Conservation (phyloP, 2,797 vertebrate genomes). For the Myotis vivesi region DNA sequence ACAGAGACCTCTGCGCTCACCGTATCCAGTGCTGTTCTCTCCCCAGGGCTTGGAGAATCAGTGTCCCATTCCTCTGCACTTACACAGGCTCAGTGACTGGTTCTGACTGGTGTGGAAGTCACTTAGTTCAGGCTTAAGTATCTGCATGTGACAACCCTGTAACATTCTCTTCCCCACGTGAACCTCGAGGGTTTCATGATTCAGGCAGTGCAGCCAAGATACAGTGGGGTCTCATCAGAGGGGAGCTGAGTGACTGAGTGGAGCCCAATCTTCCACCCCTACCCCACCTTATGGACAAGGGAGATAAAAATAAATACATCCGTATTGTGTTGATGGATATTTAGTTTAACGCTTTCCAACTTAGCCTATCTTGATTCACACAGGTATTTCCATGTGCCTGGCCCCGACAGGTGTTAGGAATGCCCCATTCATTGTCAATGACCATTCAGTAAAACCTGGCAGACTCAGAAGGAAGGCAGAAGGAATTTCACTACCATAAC, state of each 20-base stretch:
- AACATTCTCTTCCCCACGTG: not conserved
- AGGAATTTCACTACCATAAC: not conserved
- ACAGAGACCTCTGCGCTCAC: not conserved
- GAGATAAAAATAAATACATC: not conserved
- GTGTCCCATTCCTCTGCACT: not conserved
- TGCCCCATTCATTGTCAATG: not conserved
- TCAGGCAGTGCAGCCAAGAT: rapidly evolving
- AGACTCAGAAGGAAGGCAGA: not conserved
- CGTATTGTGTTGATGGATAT: not conserved
- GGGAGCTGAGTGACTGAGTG: no score
- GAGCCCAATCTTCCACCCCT: rapidly evolving
- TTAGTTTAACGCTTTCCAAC: not conserved
- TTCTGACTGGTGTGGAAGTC: not conserved
- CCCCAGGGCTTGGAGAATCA: not conserved
- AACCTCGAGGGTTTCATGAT: not conserved
- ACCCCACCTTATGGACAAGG: not conserved
- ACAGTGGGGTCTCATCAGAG: not conserved
- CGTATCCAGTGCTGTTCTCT: rapidly evolving
- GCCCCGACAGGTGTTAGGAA: not conserved
- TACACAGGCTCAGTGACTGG: not conserved
- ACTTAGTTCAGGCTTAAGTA: not conserved
- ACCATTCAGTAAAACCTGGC: not conserved
- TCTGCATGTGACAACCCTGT: not conserved
- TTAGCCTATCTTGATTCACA: not conserved
- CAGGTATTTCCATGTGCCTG: not conserved